Conservation (phyloP, 2,113 vertebrate species). For the Symphodus melops region DNA sequence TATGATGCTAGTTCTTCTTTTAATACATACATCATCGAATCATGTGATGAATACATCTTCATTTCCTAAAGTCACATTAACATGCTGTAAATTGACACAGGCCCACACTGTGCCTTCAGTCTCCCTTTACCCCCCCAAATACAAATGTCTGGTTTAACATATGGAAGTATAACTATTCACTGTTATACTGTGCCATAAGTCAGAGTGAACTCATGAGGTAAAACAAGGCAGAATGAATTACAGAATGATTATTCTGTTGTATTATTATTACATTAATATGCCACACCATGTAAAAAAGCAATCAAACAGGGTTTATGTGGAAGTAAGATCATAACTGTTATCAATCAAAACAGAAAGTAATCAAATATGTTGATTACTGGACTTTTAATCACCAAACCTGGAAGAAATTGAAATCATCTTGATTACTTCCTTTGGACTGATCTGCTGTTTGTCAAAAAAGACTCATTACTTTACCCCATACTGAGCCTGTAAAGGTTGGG, state of each 20-base stretch:
- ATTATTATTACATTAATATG: conserved; percentile 40
- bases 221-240: conserved; percentile 42
- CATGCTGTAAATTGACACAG: conserved; percentile 51
- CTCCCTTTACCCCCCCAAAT: conserved; percentile 34
- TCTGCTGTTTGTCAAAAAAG: conserved; percentile 12
- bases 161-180: conserved; percentile 56
- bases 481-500: background rate
- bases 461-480: conserved; percentile 16
- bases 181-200: conserved; percentile 61
- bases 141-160: conserved; percentile 41
- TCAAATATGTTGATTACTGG: conserved; percentile 61
- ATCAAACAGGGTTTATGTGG: conserved; percentile 18
- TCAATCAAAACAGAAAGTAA: conserved; percentile 40
- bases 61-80: conserved; percentile 33
- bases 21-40: conserved; percentile 4
- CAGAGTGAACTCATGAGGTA: conserved; percentile 15
- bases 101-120: conserved; percentile 3
- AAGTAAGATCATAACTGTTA: conserved; percentile 54
- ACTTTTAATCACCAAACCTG: conserved; percentile 42
- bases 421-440: conserved; percentile 66
- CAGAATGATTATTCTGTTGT: conserved; percentile 40
- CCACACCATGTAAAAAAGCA: conserved; percentile 53
- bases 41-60: conserved; percentile 27
- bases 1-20: background rate
- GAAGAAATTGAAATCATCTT: conserved; percentile 56